These are phyloP conservation scores for Takifugu bimaculatus DNA, from an alignment of 2,113 vertebrate genomes.

Conservation along the genomic window DNA sequence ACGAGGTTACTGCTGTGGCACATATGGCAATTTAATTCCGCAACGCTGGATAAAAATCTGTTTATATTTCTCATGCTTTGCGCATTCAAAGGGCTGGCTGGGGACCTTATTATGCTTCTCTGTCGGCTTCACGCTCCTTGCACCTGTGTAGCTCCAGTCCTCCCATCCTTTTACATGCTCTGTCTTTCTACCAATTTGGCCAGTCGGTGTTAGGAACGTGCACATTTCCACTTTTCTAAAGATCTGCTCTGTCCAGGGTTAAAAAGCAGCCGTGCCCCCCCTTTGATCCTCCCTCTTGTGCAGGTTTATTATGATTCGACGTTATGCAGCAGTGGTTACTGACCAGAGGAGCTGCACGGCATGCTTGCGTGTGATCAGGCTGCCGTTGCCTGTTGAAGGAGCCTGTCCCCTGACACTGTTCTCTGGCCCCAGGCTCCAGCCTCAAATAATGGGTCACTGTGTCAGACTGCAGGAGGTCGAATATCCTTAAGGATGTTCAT, in stretches of 20 bases:
- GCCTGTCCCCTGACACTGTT: conserved; percentile 50
- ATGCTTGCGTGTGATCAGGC: conserved; percentile 42
- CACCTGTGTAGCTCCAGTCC: conserved; percentile 46
- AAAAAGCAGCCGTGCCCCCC: background rate
- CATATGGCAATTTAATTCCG: background rate
- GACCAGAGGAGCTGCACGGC: conserved; percentile 44
- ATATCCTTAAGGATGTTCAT: conserved; percentile 49
- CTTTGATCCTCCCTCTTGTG: conserved; percentile 22
- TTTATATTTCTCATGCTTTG: background rate
- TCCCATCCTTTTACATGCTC: conserved; percentile 24
- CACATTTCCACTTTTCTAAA: conserved; percentile 1
- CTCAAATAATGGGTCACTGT: conserved; percentile 73
- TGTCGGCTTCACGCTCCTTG: conserved; percentile 29
- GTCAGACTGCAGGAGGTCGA: conserved; percentile 61
- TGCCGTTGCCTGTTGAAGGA: conserved; percentile 50
- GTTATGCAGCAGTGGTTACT: conserved; percentile 55
- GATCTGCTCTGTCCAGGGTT: background rate
- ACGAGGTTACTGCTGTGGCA: conserved; percentile 3
- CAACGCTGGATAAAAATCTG: conserved; percentile 1
- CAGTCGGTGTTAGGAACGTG: background rate
- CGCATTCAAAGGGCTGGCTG: background rate
- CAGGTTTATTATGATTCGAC: conserved; percentile 33
- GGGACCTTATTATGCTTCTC: conserved; percentile 3
- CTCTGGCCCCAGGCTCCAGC: conserved; percentile 55
- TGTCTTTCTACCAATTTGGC: background rate